Percentiles rank a stretch among this genome's conserved stretches.
Conservation (phyloP, 92 coral and sea anemone species). For the Isaurus tuberculatus region DNA sequence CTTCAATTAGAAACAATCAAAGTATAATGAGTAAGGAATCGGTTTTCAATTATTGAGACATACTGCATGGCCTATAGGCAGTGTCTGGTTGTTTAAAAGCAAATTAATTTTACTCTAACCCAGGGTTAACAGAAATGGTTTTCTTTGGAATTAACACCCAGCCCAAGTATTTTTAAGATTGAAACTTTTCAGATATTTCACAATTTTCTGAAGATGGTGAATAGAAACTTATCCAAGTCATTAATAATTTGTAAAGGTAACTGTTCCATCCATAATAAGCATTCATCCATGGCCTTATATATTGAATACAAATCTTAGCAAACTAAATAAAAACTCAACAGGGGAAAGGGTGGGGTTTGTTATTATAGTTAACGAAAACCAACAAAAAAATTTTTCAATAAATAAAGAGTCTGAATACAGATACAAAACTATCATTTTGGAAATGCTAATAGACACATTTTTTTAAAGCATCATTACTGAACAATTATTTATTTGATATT, state of each 20-base stretch:
- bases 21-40: neutral
- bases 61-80: neutral
- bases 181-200: neutral
- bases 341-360: neutral
- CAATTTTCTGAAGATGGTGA: neutral
- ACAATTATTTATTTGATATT: no score
- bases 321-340: neutral
- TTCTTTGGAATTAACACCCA: neutral
- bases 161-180: neutral
- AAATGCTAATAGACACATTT: neutral
- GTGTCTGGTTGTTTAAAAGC: neutral
- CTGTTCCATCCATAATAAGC: neutral
- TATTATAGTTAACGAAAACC: neutral
- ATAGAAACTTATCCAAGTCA: neutral
- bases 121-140: neutral
- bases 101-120: neutral
- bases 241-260: neutral
- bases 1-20: conserved; percentile 33
- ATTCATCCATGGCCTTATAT: neutral
- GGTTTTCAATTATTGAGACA: neutral
- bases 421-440: neutral
- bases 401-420: neutral
- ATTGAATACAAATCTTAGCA: neutral
- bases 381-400: neutral
- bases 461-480: no score